Evolutionary conservation across 2,113 vertebrate genomes (phyloP).

Genomic region (Syngnathus floridae): DNA sequence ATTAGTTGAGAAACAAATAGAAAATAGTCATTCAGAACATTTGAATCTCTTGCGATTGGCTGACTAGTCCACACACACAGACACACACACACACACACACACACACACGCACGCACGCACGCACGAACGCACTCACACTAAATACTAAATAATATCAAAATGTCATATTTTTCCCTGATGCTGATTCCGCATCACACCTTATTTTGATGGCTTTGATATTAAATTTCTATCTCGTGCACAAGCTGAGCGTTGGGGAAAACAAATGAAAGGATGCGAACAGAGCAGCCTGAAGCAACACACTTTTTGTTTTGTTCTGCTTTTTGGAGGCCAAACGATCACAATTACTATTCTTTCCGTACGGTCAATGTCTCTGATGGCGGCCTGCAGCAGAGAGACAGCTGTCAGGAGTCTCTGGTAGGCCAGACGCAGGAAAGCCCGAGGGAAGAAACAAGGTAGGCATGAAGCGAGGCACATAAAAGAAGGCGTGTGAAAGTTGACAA

Average conservation of each 20-base stretch:
- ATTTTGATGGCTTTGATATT: conserved; percentile 22
- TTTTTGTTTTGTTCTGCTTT: conserved; percentile 6
- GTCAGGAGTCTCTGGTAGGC: conserved; percentile 50
- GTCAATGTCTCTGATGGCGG: conserved; percentile 45
- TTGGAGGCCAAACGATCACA: conserved; percentile 14
- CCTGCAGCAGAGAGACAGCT: conserved; percentile 57
- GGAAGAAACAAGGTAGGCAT: conserved; percentile 16
- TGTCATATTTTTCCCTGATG: conserved; percentile 29
- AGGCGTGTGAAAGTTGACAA: conserved; percentile 27
- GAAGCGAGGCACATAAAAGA: conserved; percentile 16
- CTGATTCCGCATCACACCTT: conserved; percentile 6
- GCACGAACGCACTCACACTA: no score
- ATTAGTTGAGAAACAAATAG: no score
- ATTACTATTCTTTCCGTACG: conserved; percentile 49
- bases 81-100: no score
- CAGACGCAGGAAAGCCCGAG: conserved; percentile 39
- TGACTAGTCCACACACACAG: neutral
- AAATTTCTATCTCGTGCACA: conserved; percentile 7
- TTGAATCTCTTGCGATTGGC: no score
- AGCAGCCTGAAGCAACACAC: neutral
- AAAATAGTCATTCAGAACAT: no score
- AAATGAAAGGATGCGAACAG: conserved; percentile 18
- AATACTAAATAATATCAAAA: conserved; percentile 8
- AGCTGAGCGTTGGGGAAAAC: neutral
- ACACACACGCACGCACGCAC: neutral